A percentile compares a stretch with the other conserved stretches of the same genome.
Evolutionary conservation across 2,113 vertebrate species (phyloP).

Genomic region (Hepsetus odoe): DNA sequence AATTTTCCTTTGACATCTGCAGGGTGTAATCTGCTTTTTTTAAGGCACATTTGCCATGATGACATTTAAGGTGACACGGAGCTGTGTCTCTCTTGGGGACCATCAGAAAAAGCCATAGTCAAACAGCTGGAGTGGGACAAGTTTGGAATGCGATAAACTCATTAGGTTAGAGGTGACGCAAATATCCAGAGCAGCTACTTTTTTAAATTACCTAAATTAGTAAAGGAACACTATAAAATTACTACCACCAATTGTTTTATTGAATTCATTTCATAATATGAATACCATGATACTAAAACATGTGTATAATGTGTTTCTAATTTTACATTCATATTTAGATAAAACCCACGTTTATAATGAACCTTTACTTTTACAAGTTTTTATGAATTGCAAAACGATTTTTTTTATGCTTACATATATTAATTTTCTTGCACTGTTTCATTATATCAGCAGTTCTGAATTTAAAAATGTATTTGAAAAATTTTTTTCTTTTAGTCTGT

Average conservation of each 20-base stretch:
- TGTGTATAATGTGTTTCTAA: too few relatives aligned
- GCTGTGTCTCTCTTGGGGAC: slow-evolving; percentile 26
- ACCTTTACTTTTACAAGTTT: too few relatives aligned
- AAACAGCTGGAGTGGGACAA: slow-evolving; percentile 50
- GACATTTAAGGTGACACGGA: slow-evolving; percentile 11
- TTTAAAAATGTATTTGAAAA: too few relatives aligned
- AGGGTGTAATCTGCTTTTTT: slow-evolving; percentile 36
- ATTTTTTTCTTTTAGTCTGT: too few relatives aligned
- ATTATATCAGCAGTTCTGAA: neutral
- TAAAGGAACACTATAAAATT: neutral
- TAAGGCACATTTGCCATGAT: slow-evolving; percentile 8
- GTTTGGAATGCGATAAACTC: neutral
- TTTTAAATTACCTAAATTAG: neutral
- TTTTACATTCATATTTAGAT: too few relatives aligned
- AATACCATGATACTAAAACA: too few relatives aligned
- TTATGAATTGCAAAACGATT: too few relatives aligned
- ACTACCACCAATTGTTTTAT: too few relatives aligned
- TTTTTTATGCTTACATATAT: too few relatives aligned
- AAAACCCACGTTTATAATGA: too few relatives aligned
- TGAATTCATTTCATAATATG: neutral
- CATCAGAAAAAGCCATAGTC: too few relatives aligned
- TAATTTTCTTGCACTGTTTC: neutral
- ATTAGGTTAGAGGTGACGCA: neutral
- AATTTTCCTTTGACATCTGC: slow-evolving; percentile 8
- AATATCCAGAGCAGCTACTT: neutral